phyloP scores from a whole-genome alignment of 2,797 vertebrate species.

The Pangasius djambal region DNA sequence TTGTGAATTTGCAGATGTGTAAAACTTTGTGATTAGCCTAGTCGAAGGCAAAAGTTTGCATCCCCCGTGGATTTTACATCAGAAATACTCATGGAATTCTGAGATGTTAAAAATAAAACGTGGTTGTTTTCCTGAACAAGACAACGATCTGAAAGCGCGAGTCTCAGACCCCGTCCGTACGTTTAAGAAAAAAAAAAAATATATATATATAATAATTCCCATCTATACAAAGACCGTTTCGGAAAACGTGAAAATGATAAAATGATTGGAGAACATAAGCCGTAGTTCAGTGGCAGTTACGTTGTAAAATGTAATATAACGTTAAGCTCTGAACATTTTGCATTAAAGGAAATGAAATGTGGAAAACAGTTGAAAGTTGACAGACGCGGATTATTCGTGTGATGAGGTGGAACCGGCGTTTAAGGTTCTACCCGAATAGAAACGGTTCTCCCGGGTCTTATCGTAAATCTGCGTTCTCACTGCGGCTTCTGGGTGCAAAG shows the following conservation, averaged over 20 bases:
- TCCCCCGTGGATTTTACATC: background rate
- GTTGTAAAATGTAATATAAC: background rate
- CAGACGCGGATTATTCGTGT: background rate
- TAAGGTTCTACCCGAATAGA: background rate
- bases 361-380: background rate
- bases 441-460: background rate
- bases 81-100: background rate
- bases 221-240: background rate
- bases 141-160: background rate
- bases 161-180: too few species aligned
- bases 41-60: conserved; percentile 22
- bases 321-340: background rate
- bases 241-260: background rate
- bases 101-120: background rate
- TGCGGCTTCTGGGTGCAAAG: background rate
- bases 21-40: background rate
- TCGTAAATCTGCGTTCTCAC: background rate
- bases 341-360: background rate
- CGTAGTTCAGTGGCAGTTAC: background rate
- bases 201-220: too few species aligned
- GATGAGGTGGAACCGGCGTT: background rate
- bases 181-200: too few species aligned
- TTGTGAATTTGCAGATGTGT: background rate
- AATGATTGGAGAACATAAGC: background rate
- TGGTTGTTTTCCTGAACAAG: background rate